Conservation (phyloP, 2,797 vertebrate genomes). For the Caiman crocodilus region DNA sequence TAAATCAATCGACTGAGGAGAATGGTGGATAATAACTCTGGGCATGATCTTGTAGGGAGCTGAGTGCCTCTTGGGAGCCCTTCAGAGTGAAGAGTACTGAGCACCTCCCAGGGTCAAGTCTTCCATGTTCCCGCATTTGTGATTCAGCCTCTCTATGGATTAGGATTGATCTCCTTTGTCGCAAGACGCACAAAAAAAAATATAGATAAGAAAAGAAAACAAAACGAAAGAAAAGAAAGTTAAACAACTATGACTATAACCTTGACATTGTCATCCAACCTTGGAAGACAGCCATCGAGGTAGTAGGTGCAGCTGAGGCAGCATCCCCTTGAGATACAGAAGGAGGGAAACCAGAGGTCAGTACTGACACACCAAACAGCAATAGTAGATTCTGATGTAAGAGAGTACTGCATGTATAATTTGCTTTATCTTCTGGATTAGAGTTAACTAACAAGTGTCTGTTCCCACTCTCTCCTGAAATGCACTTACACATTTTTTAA, state of each 20-base stretch:
- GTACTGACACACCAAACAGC: not conserved
- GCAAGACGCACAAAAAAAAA: not conserved
- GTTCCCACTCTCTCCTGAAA: not conserved
- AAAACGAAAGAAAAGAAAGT: not conserved
- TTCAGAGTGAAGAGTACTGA: not conserved
- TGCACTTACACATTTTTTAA: not conserved
- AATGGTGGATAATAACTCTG: not conserved
- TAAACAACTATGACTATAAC: constrained; percentile 34
- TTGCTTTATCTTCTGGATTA: constrained; percentile 25
- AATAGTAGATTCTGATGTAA: not conserved
- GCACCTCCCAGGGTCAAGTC: constrained; percentile 41
- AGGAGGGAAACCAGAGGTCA: constrained; percentile 54
- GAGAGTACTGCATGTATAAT: not conserved
- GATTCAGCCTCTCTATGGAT: constrained; percentile 55
- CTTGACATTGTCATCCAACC: constrained; percentile 58
- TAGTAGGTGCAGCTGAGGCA: constrained; percentile 28
- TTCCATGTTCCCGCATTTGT: constrained; percentile 28
- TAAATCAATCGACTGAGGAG: not conserved
- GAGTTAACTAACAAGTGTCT: not conserved
- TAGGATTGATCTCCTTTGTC: constrained; percentile 60
- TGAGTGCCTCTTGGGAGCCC: accelerated
- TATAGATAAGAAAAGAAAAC: too few relatives aligned
- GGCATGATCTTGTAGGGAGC: not conserved
- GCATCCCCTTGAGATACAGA: constrained; percentile 61
- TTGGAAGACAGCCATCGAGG: constrained; percentile 54